These are phyloP conservation scores for Limnephilus marmoratus DNA, from an alignment of 2,888 invertebrate species.

Conservation along the genomic window DNA sequence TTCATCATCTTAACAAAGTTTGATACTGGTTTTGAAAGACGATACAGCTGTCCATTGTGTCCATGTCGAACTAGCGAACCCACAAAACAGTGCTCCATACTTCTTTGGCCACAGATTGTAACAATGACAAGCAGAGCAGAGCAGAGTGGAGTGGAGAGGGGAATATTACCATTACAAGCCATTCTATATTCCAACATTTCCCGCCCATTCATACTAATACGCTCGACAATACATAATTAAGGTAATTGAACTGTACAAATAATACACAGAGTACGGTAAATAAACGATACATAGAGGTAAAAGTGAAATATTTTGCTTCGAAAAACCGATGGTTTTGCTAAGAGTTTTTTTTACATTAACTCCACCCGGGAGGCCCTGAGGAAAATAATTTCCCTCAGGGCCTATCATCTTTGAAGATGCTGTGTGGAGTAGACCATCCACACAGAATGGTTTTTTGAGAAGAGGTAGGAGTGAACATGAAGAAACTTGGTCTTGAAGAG, in stretches of 20 bases:
- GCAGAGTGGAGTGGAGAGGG: background rate
- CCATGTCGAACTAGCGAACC: background rate
- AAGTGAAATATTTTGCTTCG: background rate
- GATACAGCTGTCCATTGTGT: too few relatives aligned
- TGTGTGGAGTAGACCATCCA: too few relatives aligned
- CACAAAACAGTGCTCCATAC: background rate
- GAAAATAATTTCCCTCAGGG: too few relatives aligned
- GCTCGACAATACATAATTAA: conserved; percentile 38
- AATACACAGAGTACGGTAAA: conserved; percentile 21
- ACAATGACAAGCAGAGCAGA: background rate
- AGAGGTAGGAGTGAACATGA: too few relatives aligned
- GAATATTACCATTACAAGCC: conserved; percentile 29
- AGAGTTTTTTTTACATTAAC: too few relatives aligned
- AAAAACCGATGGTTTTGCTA: too few relatives aligned
- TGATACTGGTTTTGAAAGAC: background rate
- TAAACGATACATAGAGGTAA: background rate
- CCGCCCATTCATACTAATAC: background rate
- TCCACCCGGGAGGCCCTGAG: too few relatives aligned
- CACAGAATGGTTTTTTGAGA: too few relatives aligned
- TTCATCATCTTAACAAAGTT: background rate
- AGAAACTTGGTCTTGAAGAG: too few relatives aligned
- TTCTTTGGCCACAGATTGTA: background rate
- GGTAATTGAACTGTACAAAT: conserved; percentile 43
- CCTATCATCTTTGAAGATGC: too few relatives aligned
- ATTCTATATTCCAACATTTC: conserved; percentile 29